Base-by-base conservation (phyloP, 2,113 vertebrate species). In the Chionomys nivalis region DNA sequence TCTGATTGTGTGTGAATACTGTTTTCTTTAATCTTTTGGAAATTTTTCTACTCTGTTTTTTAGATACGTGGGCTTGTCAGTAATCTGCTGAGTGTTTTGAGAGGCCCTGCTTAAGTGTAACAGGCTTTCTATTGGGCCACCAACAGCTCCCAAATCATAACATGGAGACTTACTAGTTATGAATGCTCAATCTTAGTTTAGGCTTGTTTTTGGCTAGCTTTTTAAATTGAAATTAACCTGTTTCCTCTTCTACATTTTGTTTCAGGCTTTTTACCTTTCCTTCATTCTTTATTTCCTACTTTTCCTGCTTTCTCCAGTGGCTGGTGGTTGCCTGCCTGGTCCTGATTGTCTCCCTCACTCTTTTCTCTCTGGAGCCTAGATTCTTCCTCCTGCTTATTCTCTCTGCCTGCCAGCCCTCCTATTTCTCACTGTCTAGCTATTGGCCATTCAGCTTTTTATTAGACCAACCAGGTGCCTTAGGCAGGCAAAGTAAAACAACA, bases 31-130 rank as follows among this genome's bases (percentile, higher is more conserved):
- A 68, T 93, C n/a, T 83, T 73, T 90, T 96, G n/a, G 28, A 36
- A 31, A 55, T 52, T 89, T 42, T 93, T 94, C 39, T 87, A 28
- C 83, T 88, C 39, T 96, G 81, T 92, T 94, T 31, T 61, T 90
- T 28, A 52, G 26, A 52, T 49, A 23, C 24, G 39, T 68, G 28
- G 1, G 21, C 9, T 61, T 31, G 0, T 77, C 26, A 73, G 28
- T 89, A 58, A 31, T 92, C 21, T 95, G 24, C 61, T 52, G 16
- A 86, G 70, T 76, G 52, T 55, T 86, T 61, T 77, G 16, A 55
- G 26, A 42, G 44, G 36, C n/a, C 36, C n/a, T 95, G 39, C 78
- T 65, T 82, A 47, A 3, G 36, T 72, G 36, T 72, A 72, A 7
- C 68, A n/a, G 68, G 17, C 17, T 72, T n/a, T 72, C 68, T 72